Conservation (phyloP, 2,797 vertebrate genomes). For the Macropus fuliginosus region DNA sequence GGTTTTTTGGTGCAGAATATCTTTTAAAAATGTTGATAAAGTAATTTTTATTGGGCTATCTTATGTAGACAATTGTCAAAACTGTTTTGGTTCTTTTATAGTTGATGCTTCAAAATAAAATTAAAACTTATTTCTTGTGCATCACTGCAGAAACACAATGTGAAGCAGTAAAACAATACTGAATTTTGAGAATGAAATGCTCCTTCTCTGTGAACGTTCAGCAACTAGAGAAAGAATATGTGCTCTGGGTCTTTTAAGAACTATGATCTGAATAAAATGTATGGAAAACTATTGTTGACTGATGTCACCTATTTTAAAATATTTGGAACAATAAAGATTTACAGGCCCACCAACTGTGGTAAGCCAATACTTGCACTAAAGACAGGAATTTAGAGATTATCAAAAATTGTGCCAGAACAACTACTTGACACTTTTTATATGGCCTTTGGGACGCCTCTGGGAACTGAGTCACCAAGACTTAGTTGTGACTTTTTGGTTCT, state of each 20-base stretch:
- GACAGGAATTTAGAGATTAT: background rate
- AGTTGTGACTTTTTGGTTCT: background rate
- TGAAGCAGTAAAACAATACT: background rate
- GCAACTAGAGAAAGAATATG: background rate
- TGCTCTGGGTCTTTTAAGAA: background rate
- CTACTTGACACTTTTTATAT: background rate
- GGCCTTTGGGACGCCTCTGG: background rate
- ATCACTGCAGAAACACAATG: background rate
- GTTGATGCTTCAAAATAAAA: conserved; percentile 2
- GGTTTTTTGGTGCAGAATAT: background rate
- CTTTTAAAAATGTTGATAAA: background rate
- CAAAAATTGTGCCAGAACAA: background rate
- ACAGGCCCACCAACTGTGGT: background rate
- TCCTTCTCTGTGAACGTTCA: background rate
- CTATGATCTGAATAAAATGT: background rate
- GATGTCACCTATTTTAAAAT: background rate
- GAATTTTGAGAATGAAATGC: background rate
- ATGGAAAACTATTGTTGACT: background rate
- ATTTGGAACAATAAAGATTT: background rate
- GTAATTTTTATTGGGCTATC: background rate
- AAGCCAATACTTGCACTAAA: background rate
- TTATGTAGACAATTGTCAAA: background rate
- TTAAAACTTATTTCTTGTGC: background rate
- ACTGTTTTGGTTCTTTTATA: background rate
- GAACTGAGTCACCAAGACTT: background rate